Conservation (phyloP, 2,888 invertebrate species). For the Toxonevra muliebris region DNA sequence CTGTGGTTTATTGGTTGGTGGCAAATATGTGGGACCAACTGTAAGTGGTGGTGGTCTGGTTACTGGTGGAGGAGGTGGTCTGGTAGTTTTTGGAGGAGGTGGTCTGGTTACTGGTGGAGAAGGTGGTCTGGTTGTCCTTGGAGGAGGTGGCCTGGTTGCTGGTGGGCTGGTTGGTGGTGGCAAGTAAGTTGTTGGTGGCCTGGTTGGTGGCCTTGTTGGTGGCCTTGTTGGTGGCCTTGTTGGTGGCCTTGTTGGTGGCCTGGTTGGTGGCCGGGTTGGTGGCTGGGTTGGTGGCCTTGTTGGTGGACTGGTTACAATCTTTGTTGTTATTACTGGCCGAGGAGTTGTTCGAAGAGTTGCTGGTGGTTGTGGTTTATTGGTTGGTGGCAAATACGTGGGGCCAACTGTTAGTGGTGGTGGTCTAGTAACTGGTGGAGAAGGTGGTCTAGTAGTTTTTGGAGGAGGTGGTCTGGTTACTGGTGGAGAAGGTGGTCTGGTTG, state of each 20-base stretch:
- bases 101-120: slow-evolving; percentile 32
- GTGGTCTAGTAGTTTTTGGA: slow-evolving; percentile 29
- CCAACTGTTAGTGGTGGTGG: slow-evolving; percentile 27
- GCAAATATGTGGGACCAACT: slow-evolving; percentile 47
- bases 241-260: slow-evolving; percentile 19
- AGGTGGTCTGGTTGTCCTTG: slow-evolving; percentile 8
- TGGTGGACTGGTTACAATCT: slow-evolving; percentile 34
- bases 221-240: slow-evolving; percentile 33
- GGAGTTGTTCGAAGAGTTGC: slow-evolving; percentile 30
- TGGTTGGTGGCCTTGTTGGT: slow-evolving; percentile 36
- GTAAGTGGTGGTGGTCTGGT: slow-evolving; percentile 30
- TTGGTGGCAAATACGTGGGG: slow-evolving; percentile 43
- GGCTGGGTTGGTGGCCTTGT: slow-evolving; percentile 38
- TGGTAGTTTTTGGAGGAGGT: slow-evolving; percentile 40
- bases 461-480: slow-evolving; percentile 31
- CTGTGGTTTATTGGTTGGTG: slow-evolving; percentile 44
- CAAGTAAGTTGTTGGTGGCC: slow-evolving; percentile 33
- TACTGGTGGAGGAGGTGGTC: slow-evolving; percentile 31
- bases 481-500: slow-evolving; percentile 34
- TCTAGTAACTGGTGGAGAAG: slow-evolving; percentile 25
- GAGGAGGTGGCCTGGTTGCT: slow-evolving; percentile 4
- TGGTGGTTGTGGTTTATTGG: slow-evolving; percentile 46
- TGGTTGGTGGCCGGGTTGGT: slow-evolving; percentile 40
- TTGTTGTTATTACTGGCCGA: slow-evolving; percentile 10
- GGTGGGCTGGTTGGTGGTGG: slow-evolving; percentile 29